Evolutionary conservation across 2,797 vertebrate species (phyloP), one percentile per base, ranked within the genome.

Genomic region (Hafferia zeledoni): DNA sequence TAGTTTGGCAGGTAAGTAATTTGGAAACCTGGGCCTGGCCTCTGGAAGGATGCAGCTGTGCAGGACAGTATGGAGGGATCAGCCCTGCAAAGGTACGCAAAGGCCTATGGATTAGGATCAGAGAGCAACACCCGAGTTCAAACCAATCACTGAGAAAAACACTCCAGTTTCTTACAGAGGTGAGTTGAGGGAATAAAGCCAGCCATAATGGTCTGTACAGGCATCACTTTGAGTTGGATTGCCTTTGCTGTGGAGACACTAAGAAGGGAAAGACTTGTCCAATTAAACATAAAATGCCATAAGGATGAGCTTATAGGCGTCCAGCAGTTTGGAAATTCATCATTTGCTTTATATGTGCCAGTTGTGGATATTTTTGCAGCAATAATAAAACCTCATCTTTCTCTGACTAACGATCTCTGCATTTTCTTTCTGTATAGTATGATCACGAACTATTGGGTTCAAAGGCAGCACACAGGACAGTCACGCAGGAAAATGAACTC

Each of bases 341-440:
- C 19, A 17, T 23, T 57, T 30, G 41, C 7, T 46, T 53, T 31
- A 6, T 5, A 5, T 0, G 5, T 4, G 15, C 14, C 25, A 41
- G 10, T 2, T 0, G 1, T 4, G 13, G 68, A 16, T 24, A 35
- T 13, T 50, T 65, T 43, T 50, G 19, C 57, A 47, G 15, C 2
- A 28, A 8, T 7, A 76, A 12, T 9, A 50, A 37, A 23, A 20
- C 0, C 5, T 46, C 8, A 1, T 44, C 5, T 33, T 77, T 41
- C 27, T 33, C 11, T 17, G 25, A 4, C 15, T 33, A 44, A 22
- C 0, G 0, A 30, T 28, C 16, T 59, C 10, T 19, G 10, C 0
- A 4, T 41, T 24, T 30, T 43, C 8, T 14, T 46, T 55, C 31
- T 23, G 20, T 25, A 11, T 47, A 12, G 10, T 3, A 18, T 47